phyloP scores from a whole-genome alignment of 1,140 invertebrate species.

The Batillaria attramentaria region DNA sequence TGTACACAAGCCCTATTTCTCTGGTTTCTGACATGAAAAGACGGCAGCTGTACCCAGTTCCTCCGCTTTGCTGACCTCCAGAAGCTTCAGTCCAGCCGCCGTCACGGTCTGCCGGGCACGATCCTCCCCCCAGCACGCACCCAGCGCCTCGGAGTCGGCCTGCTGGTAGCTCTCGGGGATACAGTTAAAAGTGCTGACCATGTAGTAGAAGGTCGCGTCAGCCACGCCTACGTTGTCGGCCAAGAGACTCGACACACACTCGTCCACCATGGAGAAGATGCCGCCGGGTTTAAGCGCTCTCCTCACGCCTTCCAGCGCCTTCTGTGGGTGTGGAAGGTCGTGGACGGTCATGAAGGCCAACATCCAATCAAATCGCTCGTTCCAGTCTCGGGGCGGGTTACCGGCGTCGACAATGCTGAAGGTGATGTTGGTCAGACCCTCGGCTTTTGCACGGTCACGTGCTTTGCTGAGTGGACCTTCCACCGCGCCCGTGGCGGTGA shows the following conservation, averaged over 20 bases:
- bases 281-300: slow-evolving; percentile 44
- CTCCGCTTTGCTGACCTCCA: neutral
- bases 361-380: slow-evolving; percentile 41
- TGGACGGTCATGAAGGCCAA: slow-evolving; percentile 45
- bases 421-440: slow-evolving; percentile 38
- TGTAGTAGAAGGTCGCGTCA: slow-evolving; percentile 56
- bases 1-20: too few relatives aligned
- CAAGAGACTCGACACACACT: slow-evolving; percentile 37
- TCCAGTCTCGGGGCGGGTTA: slow-evolving; percentile 36
- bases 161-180: slow-evolving; percentile 40
- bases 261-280: slow-evolving; percentile 41
- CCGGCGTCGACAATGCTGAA: slow-evolving; percentile 37
- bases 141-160: slow-evolving; percentile 35
- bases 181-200: slow-evolving; percentile 41
- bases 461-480: slow-evolving; percentile 13
- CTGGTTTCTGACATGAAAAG: slow-evolving; percentile 8
- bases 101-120: slow-evolving; percentile 3
- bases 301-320: slow-evolving; percentile 37
- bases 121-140: slow-evolving; percentile 40
- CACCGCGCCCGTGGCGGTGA: slow-evolving; percentile 36
- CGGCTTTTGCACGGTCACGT: slow-evolving; percentile 10
- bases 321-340: slow-evolving; percentile 46
- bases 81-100: slow-evolving; percentile 17
- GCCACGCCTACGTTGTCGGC: slow-evolving; percentile 38
- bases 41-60: neutral